Conservation (phyloP, 2,888 invertebrate species). For the Hymenopus coronatus region DNA sequence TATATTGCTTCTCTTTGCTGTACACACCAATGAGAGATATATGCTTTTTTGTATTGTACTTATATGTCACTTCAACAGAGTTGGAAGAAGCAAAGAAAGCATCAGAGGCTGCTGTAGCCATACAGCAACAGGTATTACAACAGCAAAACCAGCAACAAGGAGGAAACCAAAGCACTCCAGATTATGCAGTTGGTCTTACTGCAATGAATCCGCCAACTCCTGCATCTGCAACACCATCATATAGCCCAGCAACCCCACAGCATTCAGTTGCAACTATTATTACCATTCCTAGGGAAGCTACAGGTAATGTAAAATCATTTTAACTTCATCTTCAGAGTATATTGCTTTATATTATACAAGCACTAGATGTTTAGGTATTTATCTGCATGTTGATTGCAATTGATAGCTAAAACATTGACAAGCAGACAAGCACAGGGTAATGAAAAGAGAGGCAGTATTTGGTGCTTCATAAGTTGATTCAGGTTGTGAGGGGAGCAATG, state of each 20-base stretch:
- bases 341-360: no score
- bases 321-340: neutral
- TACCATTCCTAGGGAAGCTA: constrained; percentile 40
- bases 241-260: constrained; percentile 36
- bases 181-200: constrained; percentile 77
- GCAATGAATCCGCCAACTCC: constrained; percentile 55
- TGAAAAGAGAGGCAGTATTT: no score
- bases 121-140: constrained; percentile 43
- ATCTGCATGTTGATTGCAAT: no score
- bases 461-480: no score
- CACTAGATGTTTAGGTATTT: no score
- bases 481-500: no score
- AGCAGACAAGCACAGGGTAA: no score
- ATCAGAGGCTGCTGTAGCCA: constrained; percentile 58
- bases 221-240: constrained; percentile 33
- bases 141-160: constrained; percentile 43
- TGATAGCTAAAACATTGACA: no score
- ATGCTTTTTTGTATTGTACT: no score
- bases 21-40: no score
- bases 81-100: constrained; percentile 56
- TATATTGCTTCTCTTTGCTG: no score
- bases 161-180: constrained; percentile 60
- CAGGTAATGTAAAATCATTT: neutral
- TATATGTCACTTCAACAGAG: constrained; percentile 45
- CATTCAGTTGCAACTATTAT: constrained; percentile 42